Conservation (phyloP, 2,888 invertebrate species). For the Stenodema calcarata region DNA sequence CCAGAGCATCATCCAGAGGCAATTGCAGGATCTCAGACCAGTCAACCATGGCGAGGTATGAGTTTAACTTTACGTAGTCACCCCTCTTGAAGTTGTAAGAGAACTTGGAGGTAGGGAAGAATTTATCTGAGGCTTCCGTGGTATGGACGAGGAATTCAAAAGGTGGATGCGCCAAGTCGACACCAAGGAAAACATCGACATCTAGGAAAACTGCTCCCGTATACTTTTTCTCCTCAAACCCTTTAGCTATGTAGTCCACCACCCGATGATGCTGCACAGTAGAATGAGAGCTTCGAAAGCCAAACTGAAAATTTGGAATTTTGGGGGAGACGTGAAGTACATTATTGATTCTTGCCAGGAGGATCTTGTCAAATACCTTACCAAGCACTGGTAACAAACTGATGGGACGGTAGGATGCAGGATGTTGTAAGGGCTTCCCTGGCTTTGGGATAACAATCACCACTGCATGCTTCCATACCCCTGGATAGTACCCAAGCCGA, state of each 20-base stretch:
- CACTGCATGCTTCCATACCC: not conserved
- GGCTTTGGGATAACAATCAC: not conserved
- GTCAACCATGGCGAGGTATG: too few relatives aligned
- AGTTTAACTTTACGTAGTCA: too few relatives aligned
- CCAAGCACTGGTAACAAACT: not conserved
- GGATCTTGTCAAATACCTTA: not conserved
- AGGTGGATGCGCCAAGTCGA: too few relatives aligned
- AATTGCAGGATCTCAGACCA: too few relatives aligned
- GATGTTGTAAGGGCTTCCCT: not conserved
- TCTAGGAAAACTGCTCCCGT: constrained; percentile 48
- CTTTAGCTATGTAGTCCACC: not conserved
- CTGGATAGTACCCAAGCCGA: not conserved
- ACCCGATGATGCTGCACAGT: constrained; percentile 50
- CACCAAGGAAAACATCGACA: too few relatives aligned
- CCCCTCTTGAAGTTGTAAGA: too few relatives aligned
- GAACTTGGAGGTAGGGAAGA: too few relatives aligned
- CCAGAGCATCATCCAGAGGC: too few relatives aligned
- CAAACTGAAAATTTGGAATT: constrained; percentile 50
- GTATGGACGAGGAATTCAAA: too few relatives aligned
- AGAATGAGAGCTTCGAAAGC: constrained; percentile 50
- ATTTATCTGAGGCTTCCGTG: too few relatives aligned
- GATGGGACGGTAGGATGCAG: not conserved
- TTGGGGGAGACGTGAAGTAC: not conserved
- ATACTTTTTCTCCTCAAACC: constrained; percentile 44
- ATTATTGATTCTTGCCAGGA: not conserved